Base-by-base conservation (phyloP, 2,888 invertebrate genomes). In the Drosophila flavopinicola region DNA sequence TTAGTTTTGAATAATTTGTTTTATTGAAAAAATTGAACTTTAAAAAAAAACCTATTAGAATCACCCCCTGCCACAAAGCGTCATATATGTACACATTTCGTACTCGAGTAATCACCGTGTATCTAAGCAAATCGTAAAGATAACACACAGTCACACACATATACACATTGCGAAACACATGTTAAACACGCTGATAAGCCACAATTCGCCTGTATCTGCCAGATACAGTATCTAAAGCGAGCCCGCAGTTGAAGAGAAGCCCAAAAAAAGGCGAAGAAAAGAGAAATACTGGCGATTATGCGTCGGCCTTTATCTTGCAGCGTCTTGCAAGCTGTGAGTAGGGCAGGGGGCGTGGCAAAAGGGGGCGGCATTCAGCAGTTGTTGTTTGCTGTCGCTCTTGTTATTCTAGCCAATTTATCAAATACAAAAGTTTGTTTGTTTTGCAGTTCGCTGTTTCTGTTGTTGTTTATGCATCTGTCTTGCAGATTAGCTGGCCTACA, bases 381-480 rank as follows among this genome's bases (percentile, higher is more conserved):
- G n/a, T 10, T n/a, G 13, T 10, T 2, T 24, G 56, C 54, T 59
- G 61, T 60, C 63, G 42, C 60, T 49, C 20, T 32, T 58, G 58
- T 53, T 59, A 11, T 47, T 61, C 35, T 68, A 66, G 77, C 74
- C 57, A 79, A 78, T 74, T 74, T 79, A 79, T 78, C 79, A 76
- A 65, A 57, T 45, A 59, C 17, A 41, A 65, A 59, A 42, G 29
- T 65, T 60, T 64, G 59, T 58, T 73, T 73, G 38, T 44, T 64
- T 39, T 44, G 25, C 17, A 15, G 29, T 56, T 33, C 57, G 33
- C 29, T 33, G 32, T 51, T 54, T 25, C 41, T 58, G 57, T 72
- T 67, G 35, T 66, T 82, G 75, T 69, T 78, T 72, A 52, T 71
- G 68, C 72, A 68, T 63, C 64, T 77, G 65, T 66, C 66, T 74